Conservation (phyloP, 2,888 invertebrate species). For the Gymnosoma rotundatum region DNA sequence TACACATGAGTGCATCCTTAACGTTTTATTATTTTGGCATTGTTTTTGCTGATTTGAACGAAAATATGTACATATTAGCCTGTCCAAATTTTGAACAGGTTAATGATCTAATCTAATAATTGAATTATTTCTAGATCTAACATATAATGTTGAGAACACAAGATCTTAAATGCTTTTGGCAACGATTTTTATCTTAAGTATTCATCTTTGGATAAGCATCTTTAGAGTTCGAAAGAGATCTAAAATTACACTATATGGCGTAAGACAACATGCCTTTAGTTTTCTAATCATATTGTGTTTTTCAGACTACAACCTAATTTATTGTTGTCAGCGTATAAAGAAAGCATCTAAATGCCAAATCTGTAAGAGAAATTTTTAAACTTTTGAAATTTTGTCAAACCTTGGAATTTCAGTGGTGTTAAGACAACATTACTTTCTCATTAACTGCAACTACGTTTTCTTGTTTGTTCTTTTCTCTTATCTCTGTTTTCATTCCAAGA, state of each 20-base stretch:
- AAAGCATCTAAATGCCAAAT: background rate
- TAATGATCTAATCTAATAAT: conserved; percentile 7
- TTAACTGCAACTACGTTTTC: background rate
- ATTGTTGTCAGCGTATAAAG: too few relatives aligned
- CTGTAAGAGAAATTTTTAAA: too few relatives aligned
- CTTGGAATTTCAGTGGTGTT: too few relatives aligned
- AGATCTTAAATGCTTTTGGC: too few relatives aligned
- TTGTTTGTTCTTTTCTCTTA: conserved; percentile 4
- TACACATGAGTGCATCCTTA: too few relatives aligned
- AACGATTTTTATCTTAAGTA: too few relatives aligned
- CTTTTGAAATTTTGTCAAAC: too few relatives aligned
- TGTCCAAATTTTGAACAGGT: background rate
- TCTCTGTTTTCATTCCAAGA: background rate
- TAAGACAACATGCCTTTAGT: conserved; percentile 22
- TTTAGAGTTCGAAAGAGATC: background rate
- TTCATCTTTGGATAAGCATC: background rate
- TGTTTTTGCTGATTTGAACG: background rate
- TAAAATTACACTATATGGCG: background rate
- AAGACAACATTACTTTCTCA: too few relatives aligned
- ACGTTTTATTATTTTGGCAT: background rate
- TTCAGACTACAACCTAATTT: too few relatives aligned
- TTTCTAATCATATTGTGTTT: too few relatives aligned
- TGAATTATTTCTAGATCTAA: conserved; percentile 33
- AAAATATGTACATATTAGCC: background rate
- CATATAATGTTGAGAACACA: too few relatives aligned